phyloP scores from a whole-genome alignment of 64 coral and sea anemone genomes.

The Stylophora pistillata region DNA sequence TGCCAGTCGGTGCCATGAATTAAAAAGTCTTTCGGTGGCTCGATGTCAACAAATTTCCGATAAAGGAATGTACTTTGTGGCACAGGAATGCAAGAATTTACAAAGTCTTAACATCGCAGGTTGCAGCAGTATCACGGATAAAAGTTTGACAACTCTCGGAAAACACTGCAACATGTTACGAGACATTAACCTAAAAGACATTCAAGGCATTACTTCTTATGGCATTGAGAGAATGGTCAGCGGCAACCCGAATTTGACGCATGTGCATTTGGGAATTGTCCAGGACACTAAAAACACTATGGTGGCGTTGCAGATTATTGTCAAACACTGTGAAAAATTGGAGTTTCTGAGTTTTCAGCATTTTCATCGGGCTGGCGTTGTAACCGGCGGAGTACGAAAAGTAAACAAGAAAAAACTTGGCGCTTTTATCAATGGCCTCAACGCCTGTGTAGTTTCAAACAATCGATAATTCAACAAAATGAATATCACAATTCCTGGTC shows the following conservation, averaged over 20 bases:
- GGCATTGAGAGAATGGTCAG: slow-evolving; percentile 48
- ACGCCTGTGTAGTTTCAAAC: slow-evolving; percentile 47
- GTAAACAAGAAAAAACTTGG: slow-evolving; percentile 57
- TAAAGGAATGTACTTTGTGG: slow-evolving; percentile 45
- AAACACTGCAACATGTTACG: not conserved
- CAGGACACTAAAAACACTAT: slow-evolving; percentile 33
- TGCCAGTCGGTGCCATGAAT: slow-evolving; percentile 46
- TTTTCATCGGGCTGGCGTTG: not conserved
- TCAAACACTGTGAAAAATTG: slow-evolving; percentile 22
- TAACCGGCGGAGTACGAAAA: slow-evolving; percentile 18
- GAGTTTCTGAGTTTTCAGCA: slow-evolving; percentile 64
- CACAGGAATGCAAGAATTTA: slow-evolving; percentile 49
- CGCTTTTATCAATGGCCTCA: slow-evolving; percentile 43
- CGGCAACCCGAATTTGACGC: slow-evolving; percentile 34
- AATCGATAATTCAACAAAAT: not conserved
- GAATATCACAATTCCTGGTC: too few relatives aligned
- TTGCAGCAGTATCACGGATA: slow-evolving; percentile 56
- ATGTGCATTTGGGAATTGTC: slow-evolving; percentile 48
- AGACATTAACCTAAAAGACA: slow-evolving; percentile 53
- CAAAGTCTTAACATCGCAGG: slow-evolving; percentile 68
- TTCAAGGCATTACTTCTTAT: slow-evolving; percentile 14
- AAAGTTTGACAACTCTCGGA: slow-evolving; percentile 17
- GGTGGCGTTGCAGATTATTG: slow-evolving; percentile 34
- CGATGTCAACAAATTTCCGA: slow-evolving; percentile 60
- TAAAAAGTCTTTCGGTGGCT: slow-evolving; percentile 49